These are phyloP conservation scores for Ooceraea biroi DNA, from an alignment of 1,140 invertebrate genomes.

Conservation along the genomic window DNA sequence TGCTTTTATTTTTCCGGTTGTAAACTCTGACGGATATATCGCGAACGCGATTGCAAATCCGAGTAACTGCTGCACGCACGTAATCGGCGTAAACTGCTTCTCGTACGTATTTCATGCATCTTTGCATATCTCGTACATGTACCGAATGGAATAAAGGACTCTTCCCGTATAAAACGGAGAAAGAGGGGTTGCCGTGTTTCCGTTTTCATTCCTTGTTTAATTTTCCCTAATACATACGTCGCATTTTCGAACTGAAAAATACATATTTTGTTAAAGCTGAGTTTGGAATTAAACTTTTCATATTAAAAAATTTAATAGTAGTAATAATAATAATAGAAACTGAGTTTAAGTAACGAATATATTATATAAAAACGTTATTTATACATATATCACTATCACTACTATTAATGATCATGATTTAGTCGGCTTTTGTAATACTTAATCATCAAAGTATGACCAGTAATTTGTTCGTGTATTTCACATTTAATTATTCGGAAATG, in stretches of 20 bases:
- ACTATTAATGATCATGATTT: constrained; percentile 27
- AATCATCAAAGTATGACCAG: neutral
- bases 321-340: neutral
- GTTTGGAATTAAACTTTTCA: neutral
- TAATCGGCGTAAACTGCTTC: neutral
- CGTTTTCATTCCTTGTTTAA: neutral
- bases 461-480: neutral
- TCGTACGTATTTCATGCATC: neutral
- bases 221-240: neutral
- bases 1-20: neutral
- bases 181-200: neutral
- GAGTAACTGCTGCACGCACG: neutral
- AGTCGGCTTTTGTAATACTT: neutral
- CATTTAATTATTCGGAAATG: constrained; percentile 11
- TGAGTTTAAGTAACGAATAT: no score
- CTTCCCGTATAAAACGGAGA: neutral
- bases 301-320: neutral
- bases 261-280: neutral
- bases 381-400: constrained; percentile 5
- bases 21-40: neutral
- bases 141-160: neutral
- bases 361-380: constrained; percentile 29
- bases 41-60: constrained; percentile 6
- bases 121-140: neutral
- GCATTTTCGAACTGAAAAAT: neutral